Evolutionary conservation across 2,797 vertebrate genomes (phyloP), one percentile per base, ranked within the genome.

Genomic region (Gila robusta): DNA sequence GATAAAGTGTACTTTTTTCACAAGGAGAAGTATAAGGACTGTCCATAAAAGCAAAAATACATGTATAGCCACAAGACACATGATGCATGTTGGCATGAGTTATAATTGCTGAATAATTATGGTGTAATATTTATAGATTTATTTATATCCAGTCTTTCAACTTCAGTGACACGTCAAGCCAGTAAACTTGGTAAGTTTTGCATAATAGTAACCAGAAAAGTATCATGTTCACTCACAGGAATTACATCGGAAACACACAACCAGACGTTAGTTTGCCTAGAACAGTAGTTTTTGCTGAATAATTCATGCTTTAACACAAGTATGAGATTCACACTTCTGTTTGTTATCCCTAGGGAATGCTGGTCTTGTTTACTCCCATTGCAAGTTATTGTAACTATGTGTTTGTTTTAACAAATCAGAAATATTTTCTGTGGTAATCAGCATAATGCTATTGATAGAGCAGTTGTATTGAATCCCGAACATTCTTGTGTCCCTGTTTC

Each of bases 301-400:
- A 77, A 77, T 77, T 59, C 52, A 77, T 37, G 28, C 52, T 59
- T 59, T n/a, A n/a, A 16, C 47, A 54, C 49, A 37, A 21, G 52
- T 54, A 76, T 52, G 47, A 35, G 28, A 77, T 56, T 77, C 49
- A n/a, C 11, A 56, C 52, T 76, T 76, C 44, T 35, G 47, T 16
- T 21, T 32, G 28, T 21, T 54, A 54, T 11, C 47, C 72, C 17
- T 35, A 4, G 21, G 17, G 26, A 52, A 6, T 6, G 11, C 62
- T 28, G 8, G 44, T 52, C 47, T 52, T 32, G 26, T 52, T 74
- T 32, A 49, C 41, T 73, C 16, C 44, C 28, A 28, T 49, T 32
- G 71, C 44, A 49, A 32, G 44, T 16, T 66, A 66, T 7, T 17
- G 23, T 56, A 56, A 66, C 26, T 12, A 4, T n/a, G 47, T 44